Percentiles rank a stretch among this genome's conserved stretches.
These are phyloP conservation scores for Eristalis arbustorum DNA, from an alignment of 2,888 invertebrate species.

Conservation along the genomic window DNA sequence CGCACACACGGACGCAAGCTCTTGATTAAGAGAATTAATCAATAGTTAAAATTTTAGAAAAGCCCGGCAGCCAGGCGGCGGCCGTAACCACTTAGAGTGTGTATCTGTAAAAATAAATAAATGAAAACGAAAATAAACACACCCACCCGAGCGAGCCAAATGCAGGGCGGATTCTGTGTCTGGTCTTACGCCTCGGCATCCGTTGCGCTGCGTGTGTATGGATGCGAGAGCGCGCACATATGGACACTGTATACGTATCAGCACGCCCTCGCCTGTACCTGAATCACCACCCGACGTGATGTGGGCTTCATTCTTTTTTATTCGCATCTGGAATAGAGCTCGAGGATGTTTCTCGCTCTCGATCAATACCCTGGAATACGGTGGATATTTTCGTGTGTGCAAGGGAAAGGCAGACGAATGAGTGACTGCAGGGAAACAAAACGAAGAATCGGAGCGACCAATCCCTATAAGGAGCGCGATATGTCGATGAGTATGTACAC, in stretches of 20 bases:
- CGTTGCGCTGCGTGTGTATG: not conserved
- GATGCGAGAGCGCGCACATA: not conserved
- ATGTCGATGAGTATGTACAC: conserved; percentile 29
- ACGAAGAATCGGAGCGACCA: conserved; percentile 25
- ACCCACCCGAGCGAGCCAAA: conserved; percentile 4
- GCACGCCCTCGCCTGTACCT: conserved; percentile 58
- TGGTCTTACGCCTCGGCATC: not conserved
- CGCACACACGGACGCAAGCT: not conserved
- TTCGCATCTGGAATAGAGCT: conserved; percentile 35
- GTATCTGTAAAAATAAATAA: conserved; percentile 21
- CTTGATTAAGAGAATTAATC: conserved; percentile 58
- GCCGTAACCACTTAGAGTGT: conserved; percentile 6
- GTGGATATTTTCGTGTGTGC: not conserved
- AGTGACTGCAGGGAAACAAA: not conserved
- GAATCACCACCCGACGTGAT: conserved; percentile 28
- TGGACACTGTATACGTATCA: not conserved
- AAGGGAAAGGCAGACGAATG: not conserved
- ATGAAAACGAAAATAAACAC: not conserved
- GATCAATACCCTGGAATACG: conserved; percentile 35
- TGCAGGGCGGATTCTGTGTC: conserved; percentile 57
- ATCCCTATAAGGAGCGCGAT: conserved; percentile 9
- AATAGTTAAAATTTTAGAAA: conserved; percentile 54
- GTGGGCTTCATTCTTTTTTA: conserved; percentile 21
- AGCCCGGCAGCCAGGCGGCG: not conserved
- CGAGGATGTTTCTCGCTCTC: conserved; percentile 27